Conservation (phyloP, 2,797 vertebrate species). For the Linurgus olivaceus region DNA sequence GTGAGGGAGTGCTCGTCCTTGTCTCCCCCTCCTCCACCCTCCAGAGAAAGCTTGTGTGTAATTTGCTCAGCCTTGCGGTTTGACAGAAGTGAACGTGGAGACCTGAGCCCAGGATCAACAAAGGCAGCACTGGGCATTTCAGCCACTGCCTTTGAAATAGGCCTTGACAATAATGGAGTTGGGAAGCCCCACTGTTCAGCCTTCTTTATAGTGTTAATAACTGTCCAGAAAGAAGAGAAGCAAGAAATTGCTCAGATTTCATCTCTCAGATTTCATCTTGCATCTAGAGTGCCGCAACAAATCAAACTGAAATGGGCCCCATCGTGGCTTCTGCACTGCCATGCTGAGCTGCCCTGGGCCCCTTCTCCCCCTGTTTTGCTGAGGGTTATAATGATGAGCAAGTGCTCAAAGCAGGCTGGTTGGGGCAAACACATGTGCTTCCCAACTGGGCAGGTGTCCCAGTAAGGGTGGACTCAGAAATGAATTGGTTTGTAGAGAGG, state of each 20-base stretch:
- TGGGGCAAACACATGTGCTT: background rate
- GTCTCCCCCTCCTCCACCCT: background rate
- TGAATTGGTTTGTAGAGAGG: background rate
- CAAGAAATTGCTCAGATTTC: slow-evolving; percentile 70
- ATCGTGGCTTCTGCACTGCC: background rate
- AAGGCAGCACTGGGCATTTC: slow-evolving; percentile 61
- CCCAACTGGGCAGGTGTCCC: background rate
- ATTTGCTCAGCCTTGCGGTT: background rate
- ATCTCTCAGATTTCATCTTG: slow-evolving; percentile 67
- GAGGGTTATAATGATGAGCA: background rate
- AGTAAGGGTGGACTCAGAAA: background rate
- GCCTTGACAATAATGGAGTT: slow-evolving; percentile 55
- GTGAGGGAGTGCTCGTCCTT: background rate
- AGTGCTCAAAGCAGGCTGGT: background rate
- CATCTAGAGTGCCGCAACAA: slow-evolving; percentile 50
- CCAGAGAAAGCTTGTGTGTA: slow-evolving; percentile 16
- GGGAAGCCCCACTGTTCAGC: slow-evolving; percentile 68
- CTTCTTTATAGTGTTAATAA: slow-evolving; percentile 73
- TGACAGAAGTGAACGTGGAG: slow-evolving; percentile 49
- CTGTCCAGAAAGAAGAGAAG: slow-evolving; percentile 69
- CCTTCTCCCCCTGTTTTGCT: slow-evolving; percentile 65
- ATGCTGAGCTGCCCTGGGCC: slow-evolving; percentile 51
- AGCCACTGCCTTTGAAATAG: slow-evolving; percentile 62
- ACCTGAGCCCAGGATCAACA: slow-evolving; percentile 66
- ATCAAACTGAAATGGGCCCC: slow-evolving; percentile 63